Percentiles rank a stretch among this genome's conserved stretches.
phyloP scores from a whole-genome alignment of 2,797 vertebrate species.

The Ceyx erithaca region DNA sequence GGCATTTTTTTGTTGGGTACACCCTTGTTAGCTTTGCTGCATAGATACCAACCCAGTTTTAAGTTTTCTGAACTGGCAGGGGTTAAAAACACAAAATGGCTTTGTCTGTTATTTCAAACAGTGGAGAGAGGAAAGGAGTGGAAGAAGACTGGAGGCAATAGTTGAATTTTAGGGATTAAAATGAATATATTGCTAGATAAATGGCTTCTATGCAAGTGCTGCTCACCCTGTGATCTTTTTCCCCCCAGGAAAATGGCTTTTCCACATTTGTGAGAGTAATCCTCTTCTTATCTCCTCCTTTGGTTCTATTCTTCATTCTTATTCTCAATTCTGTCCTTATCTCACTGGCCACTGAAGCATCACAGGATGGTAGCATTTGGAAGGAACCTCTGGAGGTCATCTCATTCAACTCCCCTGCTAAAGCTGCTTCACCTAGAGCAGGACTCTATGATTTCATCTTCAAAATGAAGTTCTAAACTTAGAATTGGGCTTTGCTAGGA shows the following conservation, averaged over 20 bases:
- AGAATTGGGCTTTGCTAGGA: not conserved
- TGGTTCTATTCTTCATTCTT: not conserved
- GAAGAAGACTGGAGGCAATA: not conserved
- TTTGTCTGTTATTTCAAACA: not conserved
- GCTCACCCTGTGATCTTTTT: not conserved
- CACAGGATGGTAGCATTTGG: not conserved
- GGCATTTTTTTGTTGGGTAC: not conserved
- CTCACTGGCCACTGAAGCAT: not conserved
- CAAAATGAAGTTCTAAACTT: not conserved
- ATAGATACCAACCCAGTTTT: not conserved
- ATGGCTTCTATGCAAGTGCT: not conserved
- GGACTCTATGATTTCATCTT: rapidly evolving
- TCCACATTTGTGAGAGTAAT: not conserved
- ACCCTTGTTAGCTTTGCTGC: not conserved
- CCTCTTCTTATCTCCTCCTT: not conserved
- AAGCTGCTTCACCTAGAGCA: not conserved
- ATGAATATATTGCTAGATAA: not conserved
- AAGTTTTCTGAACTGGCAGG: not conserved
- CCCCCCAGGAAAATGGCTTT: not conserved
- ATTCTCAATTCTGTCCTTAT: not conserved
- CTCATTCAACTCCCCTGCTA: not conserved
- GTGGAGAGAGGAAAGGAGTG: not conserved
- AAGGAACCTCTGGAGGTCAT: not conserved
- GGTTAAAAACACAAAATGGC: not conserved
- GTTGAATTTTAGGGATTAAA: not conserved